phyloP scores from a whole-genome alignment of 2,113 vertebrate genomes.

The Chionis minor region DNA sequence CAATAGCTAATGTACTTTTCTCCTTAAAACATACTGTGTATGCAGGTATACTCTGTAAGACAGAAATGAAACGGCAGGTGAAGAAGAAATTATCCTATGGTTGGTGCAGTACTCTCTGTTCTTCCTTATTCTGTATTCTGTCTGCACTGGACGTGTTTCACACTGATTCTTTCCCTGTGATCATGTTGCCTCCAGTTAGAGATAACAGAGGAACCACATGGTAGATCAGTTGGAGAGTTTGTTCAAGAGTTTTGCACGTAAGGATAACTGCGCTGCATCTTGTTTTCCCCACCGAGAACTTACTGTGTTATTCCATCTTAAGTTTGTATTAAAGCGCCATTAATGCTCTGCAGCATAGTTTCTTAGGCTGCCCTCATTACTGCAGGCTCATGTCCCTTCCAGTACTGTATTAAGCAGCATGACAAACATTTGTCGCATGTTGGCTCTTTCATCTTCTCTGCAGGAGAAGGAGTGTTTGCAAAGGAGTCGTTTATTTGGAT shows the following conservation, averaged over 20 bases:
- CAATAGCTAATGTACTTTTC: not conserved
- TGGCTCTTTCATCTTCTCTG: not conserved
- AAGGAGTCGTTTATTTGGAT: not conserved
- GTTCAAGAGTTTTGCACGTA: not conserved
- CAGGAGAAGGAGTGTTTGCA: not conserved
- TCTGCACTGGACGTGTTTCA: not conserved
- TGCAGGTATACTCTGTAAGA: not conserved
- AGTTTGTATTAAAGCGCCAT: not conserved
- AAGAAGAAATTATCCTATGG: not conserved
- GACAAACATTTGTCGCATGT: not conserved
- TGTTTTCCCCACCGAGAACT: not conserved
- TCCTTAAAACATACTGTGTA: not conserved
- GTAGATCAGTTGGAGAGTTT: not conserved
- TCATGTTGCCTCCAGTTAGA: not conserved
- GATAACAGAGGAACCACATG: not conserved
- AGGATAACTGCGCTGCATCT: not conserved
- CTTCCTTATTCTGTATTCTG: not conserved
- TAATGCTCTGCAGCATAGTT: not conserved
- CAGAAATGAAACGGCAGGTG: not conserved
- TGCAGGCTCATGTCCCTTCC: not conserved
- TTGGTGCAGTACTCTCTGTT: not conserved
- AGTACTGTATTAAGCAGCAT: not conserved
- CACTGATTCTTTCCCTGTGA: not conserved
- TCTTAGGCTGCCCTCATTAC: accelerated
- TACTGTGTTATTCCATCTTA: not conserved